These are phyloP conservation scores for Fringilla coelebs DNA, from an alignment of 2,797 vertebrate species.

Conservation along the genomic window DNA sequence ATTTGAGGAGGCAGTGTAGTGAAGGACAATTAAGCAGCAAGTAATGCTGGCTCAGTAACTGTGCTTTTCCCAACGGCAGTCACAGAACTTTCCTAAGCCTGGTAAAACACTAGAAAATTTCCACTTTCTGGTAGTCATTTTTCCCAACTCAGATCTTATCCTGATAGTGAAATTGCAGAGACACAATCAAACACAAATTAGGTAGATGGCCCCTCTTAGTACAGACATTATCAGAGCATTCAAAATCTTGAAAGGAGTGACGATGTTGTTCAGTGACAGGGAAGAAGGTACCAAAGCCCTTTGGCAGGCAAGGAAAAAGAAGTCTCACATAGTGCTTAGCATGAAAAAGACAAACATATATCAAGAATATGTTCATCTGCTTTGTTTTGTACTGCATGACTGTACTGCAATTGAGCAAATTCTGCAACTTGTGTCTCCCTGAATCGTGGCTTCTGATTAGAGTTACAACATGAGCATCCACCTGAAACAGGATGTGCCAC, in stretches of 20 bases:
- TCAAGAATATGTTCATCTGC: not conserved
- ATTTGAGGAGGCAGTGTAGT: not conserved
- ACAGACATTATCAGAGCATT: not conserved
- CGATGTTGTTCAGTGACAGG: not conserved
- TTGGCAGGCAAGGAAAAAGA: not conserved
- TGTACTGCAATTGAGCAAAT: not conserved
- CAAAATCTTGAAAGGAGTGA: not conserved
- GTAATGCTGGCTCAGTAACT: not conserved
- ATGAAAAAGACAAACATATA: not conserved
- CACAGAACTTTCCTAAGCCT: not conserved
- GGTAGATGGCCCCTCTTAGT: not conserved
- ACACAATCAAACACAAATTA: not conserved
- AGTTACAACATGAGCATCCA: not conserved
- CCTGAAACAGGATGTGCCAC: not conserved
- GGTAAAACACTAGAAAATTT: not conserved
- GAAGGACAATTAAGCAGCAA: not conserved
- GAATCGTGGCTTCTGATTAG: not conserved
- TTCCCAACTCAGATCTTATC: not conserved
- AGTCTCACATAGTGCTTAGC: not conserved
- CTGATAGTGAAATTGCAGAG: not conserved
- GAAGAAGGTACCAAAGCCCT: not conserved
- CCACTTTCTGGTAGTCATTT: not conserved
- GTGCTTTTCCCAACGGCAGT: not conserved
- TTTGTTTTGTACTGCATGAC: not conserved
- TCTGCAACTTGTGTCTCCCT: not conserved